Conservation (phyloP, 2,888 invertebrate genomes). For the Tetheella fluctuosa region DNA sequence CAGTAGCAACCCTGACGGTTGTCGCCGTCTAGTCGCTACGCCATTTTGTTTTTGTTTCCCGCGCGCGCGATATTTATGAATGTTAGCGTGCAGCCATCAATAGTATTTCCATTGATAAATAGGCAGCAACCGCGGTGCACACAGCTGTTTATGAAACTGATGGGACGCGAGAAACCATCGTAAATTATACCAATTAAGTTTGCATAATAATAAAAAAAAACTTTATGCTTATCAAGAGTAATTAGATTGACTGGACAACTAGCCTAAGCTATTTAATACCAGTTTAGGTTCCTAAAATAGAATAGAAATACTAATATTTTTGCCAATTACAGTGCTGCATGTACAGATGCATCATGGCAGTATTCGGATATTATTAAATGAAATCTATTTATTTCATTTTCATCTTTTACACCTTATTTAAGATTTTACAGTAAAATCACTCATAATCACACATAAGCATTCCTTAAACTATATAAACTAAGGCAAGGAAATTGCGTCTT, state of each 20-base stretch:
- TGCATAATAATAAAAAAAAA: conserved; percentile 17
- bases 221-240: conserved; percentile 22
- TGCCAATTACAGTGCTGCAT: no score
- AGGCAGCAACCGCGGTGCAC: conserved; percentile 27
- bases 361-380: no score
- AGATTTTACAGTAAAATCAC: no score
- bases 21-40: conserved; percentile 35
- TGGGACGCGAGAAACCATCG: conserved; percentile 28
- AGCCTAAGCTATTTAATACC: background rate
- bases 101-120: conserved; percentile 55
- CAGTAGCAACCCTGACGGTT: conserved; percentile 36
- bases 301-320: no score
- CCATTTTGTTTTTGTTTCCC: conserved; percentile 56
- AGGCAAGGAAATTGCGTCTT: no score
- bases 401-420: no score
- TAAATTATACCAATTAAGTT: conserved; percentile 34
- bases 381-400: no score
- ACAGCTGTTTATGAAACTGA: conserved; percentile 24
- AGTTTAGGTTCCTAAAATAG: background rate
- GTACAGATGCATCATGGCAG: no score
- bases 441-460: no score
- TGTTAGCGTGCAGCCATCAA: conserved; percentile 40
- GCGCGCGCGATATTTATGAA: conserved; percentile 49
- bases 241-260: conserved; percentile 29
- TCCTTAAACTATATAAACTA: no score